Evolutionary conservation across 2,113 vertebrate genomes (phyloP), one percentile per base, ranked within the genome.

Genomic region (Galeopterus variegatus): DNA sequence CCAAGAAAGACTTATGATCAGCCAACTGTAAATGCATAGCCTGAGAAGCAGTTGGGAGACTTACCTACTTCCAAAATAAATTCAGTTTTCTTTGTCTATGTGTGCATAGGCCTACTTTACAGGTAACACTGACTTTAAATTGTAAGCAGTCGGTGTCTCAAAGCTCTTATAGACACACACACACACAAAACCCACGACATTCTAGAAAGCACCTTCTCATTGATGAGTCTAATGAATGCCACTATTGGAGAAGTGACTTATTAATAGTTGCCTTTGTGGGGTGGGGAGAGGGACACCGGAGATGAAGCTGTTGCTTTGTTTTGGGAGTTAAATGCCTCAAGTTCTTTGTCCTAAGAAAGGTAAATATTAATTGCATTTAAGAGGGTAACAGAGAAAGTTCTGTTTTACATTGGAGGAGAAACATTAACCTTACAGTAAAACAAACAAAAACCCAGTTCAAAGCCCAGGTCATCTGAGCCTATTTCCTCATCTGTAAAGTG

Each of bases 181-280:
- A 41, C 41, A 41, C 41, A 41, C 41, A 41, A 41, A 94, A 48
- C 70, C 70, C 21, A 19, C 0, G 14, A n/a, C 52, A n/a, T 81
- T 92, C 33, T 83, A 89, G 93, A 91, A 84, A 97, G 33, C 82
- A 72, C 41, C 67, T 76, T 77, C 52, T 87, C 64, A 1, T 3
- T 36, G 33, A 65, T 41, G 12, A 81, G 14, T 79, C 83, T 58
- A 48, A 9, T 56, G 52, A 48, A 11, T 7, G 26, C 31, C n/a
- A 3, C 41, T 14, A 0, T 12, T 52, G 33, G 54, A 64, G 64
- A 86, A 58, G 17, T 50, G 36, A 41, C 79, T 76, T 33, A 60
- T 3, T 50, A 58, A 65, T 4, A 24, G 23, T 45, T 60, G 48
- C 52, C 52, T 65, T 73, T 60, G 41, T 94, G 7, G 11, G 9